These are phyloP conservation scores for Cordylochernes scorpioides DNA, from an alignment of 2,888 invertebrate genomes.

Conservation along the genomic window DNA sequence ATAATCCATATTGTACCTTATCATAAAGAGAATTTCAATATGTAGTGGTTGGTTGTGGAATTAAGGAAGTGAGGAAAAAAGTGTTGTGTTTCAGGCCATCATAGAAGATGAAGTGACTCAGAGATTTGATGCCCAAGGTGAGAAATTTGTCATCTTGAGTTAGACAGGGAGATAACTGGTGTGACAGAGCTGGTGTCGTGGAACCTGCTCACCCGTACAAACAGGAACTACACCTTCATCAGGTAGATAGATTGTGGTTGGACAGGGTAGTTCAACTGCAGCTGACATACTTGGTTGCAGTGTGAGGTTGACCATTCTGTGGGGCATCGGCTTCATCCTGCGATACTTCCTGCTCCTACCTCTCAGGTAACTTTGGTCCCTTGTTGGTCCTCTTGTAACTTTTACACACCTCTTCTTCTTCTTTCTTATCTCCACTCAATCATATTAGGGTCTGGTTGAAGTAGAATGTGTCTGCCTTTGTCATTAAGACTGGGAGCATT, in stretches of 20 bases:
- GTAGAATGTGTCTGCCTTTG: no score
- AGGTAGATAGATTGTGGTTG: conserved; percentile 22
- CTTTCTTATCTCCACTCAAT: no score
- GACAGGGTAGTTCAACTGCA: background rate
- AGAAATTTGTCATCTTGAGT: conserved; percentile 4
- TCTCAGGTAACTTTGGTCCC: conserved; percentile 3
- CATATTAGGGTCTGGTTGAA: no score
- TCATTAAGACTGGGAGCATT: no score
- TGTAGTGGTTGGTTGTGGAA: no score
- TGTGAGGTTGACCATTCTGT: conserved; percentile 51
- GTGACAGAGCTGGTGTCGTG: conserved; percentile 44
- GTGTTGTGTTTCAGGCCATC: conserved; percentile 35
- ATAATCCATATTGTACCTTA: no score
- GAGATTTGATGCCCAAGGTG: conserved; percentile 71
- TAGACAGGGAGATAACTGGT: no score
- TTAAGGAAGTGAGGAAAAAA: no score
- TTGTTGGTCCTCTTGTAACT: background rate
- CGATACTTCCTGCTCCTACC: conserved; percentile 68
- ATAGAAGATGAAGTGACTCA: conserved; percentile 97
- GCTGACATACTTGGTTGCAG: conserved; percentile 4
- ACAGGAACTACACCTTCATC: conserved; percentile 70
- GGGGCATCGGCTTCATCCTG: conserved; percentile 76
- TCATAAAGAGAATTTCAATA: no score
- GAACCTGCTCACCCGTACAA: conserved; percentile 85
- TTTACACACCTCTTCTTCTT: background rate